Conservation (phyloP, 2,113 vertebrate genomes). For the Odocoileus hemionus region DNA sequence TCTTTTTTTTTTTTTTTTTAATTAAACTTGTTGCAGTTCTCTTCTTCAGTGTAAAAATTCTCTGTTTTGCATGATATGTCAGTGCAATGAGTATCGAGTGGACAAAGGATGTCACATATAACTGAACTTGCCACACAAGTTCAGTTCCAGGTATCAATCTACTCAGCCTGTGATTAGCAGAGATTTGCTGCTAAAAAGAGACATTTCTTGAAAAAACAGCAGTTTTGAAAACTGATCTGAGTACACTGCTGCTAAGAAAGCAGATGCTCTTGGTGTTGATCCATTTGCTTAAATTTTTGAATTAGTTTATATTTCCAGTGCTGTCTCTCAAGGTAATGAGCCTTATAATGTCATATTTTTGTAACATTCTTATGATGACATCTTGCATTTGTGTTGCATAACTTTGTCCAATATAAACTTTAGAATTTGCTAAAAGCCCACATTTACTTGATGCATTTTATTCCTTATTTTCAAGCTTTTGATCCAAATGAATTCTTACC, state of each 20-base stretch:
- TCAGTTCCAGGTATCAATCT: not conserved
- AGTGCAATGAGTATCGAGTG: not conserved
- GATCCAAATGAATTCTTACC: not conserved
- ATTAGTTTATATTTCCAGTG: not conserved
- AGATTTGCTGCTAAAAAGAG: not conserved
- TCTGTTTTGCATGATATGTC: not conserved
- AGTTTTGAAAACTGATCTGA: not conserved
- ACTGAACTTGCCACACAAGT: not conserved
- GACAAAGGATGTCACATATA: not conserved
- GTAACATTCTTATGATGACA: not conserved
- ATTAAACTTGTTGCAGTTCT: not conserved
- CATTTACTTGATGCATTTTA: not conserved
- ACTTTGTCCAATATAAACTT: not conserved
- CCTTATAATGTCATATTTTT: not conserved
- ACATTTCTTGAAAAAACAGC: not conserved
- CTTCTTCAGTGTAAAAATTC: not conserved
- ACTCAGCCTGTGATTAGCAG: not conserved
- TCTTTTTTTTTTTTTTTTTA: not conserved
- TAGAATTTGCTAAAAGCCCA: not conserved
- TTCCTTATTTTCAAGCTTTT: slow-evolving; percentile 3
- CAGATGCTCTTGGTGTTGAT: not conserved
- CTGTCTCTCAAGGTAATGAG: not conserved
- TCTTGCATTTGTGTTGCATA: not conserved
- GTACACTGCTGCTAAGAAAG: not conserved
- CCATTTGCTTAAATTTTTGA: not conserved